phyloP scores from a whole-genome alignment of 1,140 invertebrate species.

The Drosophila elegans region DNA sequence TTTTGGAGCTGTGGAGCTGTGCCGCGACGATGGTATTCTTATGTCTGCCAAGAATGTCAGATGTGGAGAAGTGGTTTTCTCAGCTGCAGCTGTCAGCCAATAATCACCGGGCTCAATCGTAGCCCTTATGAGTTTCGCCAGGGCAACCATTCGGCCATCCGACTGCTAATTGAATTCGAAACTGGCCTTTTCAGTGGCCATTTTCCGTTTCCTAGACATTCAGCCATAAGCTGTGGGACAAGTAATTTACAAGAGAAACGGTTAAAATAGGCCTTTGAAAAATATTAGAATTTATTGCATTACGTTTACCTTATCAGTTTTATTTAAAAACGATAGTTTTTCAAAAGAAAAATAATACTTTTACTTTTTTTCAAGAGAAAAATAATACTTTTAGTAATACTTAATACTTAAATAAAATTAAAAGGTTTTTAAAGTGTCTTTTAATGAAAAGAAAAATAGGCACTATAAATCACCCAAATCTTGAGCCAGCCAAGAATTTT shows the following conservation, averaged over 20 bases:
- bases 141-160: constrained; percentile 3
- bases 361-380: too few relatives aligned
- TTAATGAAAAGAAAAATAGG: too few relatives aligned
- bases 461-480: too few relatives aligned
- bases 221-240: neutral
- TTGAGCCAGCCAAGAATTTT: too few relatives aligned
- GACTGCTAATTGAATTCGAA: constrained; percentile 66
- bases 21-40: constrained; percentile 49
- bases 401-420: too few relatives aligned
- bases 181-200: constrained; percentile 36
- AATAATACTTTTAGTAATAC: too few relatives aligned
- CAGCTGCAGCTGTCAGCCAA: constrained; percentile 54
- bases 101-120: constrained; percentile 64
- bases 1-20: constrained; percentile 29
- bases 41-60: constrained; percentile 49
- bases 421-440: too few relatives aligned
- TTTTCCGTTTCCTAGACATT: too few relatives aligned
- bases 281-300: too few relatives aligned
- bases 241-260: neutral
- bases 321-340: too few relatives aligned
- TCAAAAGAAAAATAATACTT: too few relatives aligned
- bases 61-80: neutral
- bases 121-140: constrained; percentile 31
- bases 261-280: neutral
- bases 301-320: neutral